Conservation (phyloP, 2,888 invertebrate genomes). For the Gerris lacustris region DNA sequence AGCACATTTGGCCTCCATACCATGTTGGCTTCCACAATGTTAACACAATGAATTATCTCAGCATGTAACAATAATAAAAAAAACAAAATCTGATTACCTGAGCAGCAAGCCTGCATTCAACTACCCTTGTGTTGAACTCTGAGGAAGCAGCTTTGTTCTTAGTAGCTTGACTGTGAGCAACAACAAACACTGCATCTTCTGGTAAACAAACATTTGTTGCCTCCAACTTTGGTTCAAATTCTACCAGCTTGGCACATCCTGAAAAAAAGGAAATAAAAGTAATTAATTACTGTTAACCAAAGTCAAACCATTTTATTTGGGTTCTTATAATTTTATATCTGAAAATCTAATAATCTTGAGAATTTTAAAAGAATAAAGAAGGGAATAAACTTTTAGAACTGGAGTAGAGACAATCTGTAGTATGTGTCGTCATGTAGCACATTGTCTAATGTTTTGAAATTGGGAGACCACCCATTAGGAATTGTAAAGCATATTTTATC, state of each 20-base stretch:
- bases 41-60: no score
- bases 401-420: no score
- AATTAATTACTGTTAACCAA: slow-evolving; percentile 7
- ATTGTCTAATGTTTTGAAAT: no score
- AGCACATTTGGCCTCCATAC: no score
- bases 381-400: no score
- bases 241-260: slow-evolving; percentile 81
- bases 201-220: slow-evolving; percentile 64
- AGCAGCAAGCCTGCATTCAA: slow-evolving; percentile 86
- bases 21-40: no score
- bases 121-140: slow-evolving; percentile 84
- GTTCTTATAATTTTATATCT: background rate
- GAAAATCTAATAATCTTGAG: no score
- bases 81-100: slow-evolving; percentile 45
- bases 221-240: slow-evolving; percentile 77
- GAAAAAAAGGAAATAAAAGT: slow-evolving; percentile 28
- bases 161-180: slow-evolving; percentile 78
- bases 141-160: slow-evolving; percentile 89
- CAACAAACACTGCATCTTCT: slow-evolving; percentile 71
- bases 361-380: no score
- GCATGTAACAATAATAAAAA: background rate
- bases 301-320: background rate
- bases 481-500: no score
- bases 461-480: no score
- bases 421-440: no score